phyloP scores from a whole-genome alignment of 2,113 vertebrate species.

The Gadus chalcogrammus region DNA sequence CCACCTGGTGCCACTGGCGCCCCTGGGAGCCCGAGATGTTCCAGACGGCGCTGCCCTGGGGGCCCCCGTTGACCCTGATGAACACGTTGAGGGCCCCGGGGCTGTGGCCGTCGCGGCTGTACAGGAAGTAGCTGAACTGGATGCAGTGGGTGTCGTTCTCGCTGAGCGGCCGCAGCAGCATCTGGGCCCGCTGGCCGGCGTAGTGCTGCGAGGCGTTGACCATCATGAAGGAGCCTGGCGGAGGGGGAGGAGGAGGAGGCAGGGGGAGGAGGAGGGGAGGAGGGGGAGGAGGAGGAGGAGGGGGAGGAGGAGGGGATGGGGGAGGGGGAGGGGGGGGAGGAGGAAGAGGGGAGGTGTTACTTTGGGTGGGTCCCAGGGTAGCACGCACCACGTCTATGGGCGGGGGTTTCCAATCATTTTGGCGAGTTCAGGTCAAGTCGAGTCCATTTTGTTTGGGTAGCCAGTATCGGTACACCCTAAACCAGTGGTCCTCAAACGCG shows the following conservation, averaged over 20 bases:
- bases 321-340: neutral
- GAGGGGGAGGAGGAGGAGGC: neutral
- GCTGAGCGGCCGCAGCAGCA: constrained; percentile 86
- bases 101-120: constrained; percentile 87
- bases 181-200: constrained; percentile 81
- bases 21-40: constrained; percentile 86
- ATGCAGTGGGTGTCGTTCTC: constrained; percentile 98
- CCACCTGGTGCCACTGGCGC: constrained; percentile 91
- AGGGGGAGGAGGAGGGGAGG: neutral
- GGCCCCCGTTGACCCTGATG: constrained; percentile 83
- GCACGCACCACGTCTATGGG: neutral
- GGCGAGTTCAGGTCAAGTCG: too few species aligned
- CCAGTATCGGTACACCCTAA: too few species aligned
- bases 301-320: constrained; percentile 34
- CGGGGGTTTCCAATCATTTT: too few species aligned
- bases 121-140: constrained; percentile 97
- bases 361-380: neutral
- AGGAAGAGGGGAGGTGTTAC: neutral
- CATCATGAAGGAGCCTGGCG: constrained; percentile 88
- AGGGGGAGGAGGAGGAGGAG: too few species aligned
- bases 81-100: constrained; percentile 84
- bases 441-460: too few species aligned
- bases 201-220: constrained; percentile 89
- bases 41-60: constrained; percentile 87
- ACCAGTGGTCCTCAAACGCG: too few species aligned